Evolutionary conservation across 92 coral and sea anemone genomes (phyloP).

Genomic region (Pocillopora meandrina): DNA sequence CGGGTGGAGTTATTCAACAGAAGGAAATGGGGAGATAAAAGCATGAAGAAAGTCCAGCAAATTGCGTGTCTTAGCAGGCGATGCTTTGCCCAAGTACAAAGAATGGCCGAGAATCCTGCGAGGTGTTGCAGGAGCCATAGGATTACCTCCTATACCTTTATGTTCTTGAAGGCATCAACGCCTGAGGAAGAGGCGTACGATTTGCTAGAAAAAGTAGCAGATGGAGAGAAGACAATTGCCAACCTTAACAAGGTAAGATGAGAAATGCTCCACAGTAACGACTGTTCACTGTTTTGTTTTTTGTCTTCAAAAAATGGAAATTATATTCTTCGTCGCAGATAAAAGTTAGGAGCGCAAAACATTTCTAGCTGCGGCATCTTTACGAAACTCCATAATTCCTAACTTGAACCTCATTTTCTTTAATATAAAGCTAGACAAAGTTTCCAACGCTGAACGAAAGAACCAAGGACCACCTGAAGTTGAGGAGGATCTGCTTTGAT

Average conservation of each 20-base stretch:
- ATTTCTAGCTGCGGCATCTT: too few relatives aligned
- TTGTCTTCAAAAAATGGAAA: background rate
- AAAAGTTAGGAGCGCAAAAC: too few relatives aligned
- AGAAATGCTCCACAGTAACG: background rate
- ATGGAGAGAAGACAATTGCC: background rate
- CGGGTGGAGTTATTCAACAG: background rate
- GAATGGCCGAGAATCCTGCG: background rate
- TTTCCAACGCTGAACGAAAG: too few relatives aligned
- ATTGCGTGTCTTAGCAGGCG: background rate
- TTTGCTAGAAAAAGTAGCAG: background rate
- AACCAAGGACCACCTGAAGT: too few relatives aligned
- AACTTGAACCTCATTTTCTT: too few relatives aligned
- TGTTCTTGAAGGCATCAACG: background rate
- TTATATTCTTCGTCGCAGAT: background rate
- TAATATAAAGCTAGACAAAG: too few relatives aligned
- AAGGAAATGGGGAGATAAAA: background rate
- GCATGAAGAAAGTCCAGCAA: slow-evolving; percentile 13
- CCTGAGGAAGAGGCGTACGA: slow-evolving; percentile 4
- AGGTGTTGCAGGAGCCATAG: background rate
- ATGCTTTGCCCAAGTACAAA: background rate
- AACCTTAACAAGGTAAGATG: slow-evolving; percentile 11
- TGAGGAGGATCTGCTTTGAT: too few relatives aligned
- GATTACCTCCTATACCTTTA: background rate
- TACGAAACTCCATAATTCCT: too few relatives aligned
- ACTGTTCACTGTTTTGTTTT: too few relatives aligned